Base-by-base conservation (phyloP, 1,140 invertebrate species). In the Agrypnia vestita region DNA sequence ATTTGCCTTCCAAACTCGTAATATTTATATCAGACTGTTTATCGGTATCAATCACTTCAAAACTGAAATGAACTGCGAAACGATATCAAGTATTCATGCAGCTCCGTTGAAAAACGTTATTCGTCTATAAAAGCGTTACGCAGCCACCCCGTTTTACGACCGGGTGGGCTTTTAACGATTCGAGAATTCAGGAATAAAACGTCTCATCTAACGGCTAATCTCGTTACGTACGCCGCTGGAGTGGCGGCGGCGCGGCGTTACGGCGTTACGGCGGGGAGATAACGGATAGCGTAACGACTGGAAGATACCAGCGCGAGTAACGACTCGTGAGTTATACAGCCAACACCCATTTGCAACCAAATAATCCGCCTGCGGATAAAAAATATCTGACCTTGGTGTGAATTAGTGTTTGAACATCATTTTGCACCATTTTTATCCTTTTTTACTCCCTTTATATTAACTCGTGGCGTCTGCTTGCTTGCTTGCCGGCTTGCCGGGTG, bases 171-270 rank as follows among this genome's bases (percentile, higher is more conserved):
- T 73, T 79, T 79, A 79, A 75, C 78, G 71, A 79, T 79, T 79
- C 73, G 19, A 51, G 61, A 21, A 73, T 43, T 46, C 61, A 12
- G 49, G 62, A 76, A 76, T 76, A 67, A 75, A 80, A 62, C 25
- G 51, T 47, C 43, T 71, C 76, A 55, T 51, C 69, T 44, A 69
- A 17, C 46, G 71, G 51, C 19, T 80, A 76, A 80, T 80, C 79
- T 76, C 75, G 67, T 76, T 80, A 80, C 62, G 74, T 53, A 75
- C 78, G 78, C 51, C 72, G 78, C 43, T 73, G 61, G 55, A 21
- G 61, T 44, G 61, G 19, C 61, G 61, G 64, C 64, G 64, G n/a
- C 46, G 56, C 61, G 43, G 55, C 15, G 59, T 61, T 21, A 44
- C 61, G 43, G 25, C 15, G 59, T 61, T 21, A 67, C 46, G 64